Percentiles rank a stretch among this genome's conserved stretches.
These are phyloP conservation scores for Blennius ocellaris DNA, from an alignment of 2,113 vertebrate genomes.

Conservation along the genomic window DNA sequence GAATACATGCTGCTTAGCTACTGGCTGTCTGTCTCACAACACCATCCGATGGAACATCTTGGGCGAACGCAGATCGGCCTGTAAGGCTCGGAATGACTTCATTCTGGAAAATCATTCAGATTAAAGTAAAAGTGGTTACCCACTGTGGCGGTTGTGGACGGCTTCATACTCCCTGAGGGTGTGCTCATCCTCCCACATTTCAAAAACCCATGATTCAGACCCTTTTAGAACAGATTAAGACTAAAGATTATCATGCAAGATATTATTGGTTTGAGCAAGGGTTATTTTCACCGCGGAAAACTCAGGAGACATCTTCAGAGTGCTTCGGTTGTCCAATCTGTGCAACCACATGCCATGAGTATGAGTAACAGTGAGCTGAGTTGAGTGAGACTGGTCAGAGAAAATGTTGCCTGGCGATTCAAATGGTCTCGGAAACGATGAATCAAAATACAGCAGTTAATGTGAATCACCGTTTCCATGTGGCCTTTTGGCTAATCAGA, in stretches of 20 bases:
- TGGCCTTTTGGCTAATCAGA: slow-evolving; percentile 17
- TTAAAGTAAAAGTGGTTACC: too few species aligned
- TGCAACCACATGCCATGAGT: slow-evolving; percentile 39
- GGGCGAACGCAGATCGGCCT: too few species aligned
- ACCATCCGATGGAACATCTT: too few species aligned
- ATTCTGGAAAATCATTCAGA: too few species aligned
- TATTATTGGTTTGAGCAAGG: neutral
- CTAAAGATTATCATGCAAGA: neutral
- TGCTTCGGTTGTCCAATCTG: slow-evolving; percentile 21
- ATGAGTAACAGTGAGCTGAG: slow-evolving; percentile 34
- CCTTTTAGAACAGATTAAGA: too few species aligned
- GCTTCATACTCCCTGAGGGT: too few species aligned
- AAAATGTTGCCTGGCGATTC: slow-evolving; percentile 28
- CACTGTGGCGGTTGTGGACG: too few species aligned
- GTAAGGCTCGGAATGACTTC: too few species aligned
- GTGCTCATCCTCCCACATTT: too few species aligned
- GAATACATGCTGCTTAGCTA: too few species aligned
- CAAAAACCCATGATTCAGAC: too few species aligned
- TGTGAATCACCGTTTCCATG: slow-evolving; percentile 16
- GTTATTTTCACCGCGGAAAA: slow-evolving; percentile 25
- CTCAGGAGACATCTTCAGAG: slow-evolving; percentile 22
- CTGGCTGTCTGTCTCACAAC: too few species aligned
- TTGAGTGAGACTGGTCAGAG: slow-evolving; percentile 19
- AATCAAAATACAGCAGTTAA: slow-evolving; percentile 31
- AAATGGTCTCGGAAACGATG: slow-evolving; percentile 4